Conservation (phyloP, 2,113 vertebrate genomes). For the Hippocampus zosterae region DNA sequence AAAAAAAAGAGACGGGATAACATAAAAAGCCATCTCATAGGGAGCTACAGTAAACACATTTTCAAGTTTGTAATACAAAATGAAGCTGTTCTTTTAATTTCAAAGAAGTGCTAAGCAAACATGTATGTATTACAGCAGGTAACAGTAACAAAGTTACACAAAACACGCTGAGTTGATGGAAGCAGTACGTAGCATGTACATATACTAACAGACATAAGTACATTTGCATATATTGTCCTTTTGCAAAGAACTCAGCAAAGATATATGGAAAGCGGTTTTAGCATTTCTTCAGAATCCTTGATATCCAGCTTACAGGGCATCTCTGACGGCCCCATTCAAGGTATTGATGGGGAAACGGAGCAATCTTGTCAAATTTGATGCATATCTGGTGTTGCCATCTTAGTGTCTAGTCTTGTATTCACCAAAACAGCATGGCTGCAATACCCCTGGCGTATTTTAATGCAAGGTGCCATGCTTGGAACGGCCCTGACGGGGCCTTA, state of each 20-base stretch:
- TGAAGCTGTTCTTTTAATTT: background rate
- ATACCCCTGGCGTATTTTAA: too few relatives aligned
- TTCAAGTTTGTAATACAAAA: background rate
- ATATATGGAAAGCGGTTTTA: background rate
- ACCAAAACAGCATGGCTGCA: too few relatives aligned
- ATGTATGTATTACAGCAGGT: background rate
- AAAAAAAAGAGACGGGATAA: background rate
- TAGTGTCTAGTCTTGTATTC: too few relatives aligned
- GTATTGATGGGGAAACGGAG: too few relatives aligned
- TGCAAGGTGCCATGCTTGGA: too few relatives aligned
- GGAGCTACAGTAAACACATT: background rate
- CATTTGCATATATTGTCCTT: background rate
- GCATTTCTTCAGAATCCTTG: background rate
- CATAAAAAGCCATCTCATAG: background rate
- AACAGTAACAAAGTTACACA: background rate
- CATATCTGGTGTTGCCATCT: too few relatives aligned
- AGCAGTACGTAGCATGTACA: background rate
- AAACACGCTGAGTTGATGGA: background rate
- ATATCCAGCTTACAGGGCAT: too few relatives aligned
- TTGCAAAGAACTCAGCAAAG: background rate
- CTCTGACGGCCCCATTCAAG: too few relatives aligned
- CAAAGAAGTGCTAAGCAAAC: conserved; percentile 3
- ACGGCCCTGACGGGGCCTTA: too few relatives aligned
- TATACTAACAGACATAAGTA: background rate
- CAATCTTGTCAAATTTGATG: too few relatives aligned